These are phyloP conservation scores for Mnemiopsis leidyi DNA, from an alignment of 37 sponge, comb jelly and placozoan genomes.

Conservation along the genomic window DNA sequence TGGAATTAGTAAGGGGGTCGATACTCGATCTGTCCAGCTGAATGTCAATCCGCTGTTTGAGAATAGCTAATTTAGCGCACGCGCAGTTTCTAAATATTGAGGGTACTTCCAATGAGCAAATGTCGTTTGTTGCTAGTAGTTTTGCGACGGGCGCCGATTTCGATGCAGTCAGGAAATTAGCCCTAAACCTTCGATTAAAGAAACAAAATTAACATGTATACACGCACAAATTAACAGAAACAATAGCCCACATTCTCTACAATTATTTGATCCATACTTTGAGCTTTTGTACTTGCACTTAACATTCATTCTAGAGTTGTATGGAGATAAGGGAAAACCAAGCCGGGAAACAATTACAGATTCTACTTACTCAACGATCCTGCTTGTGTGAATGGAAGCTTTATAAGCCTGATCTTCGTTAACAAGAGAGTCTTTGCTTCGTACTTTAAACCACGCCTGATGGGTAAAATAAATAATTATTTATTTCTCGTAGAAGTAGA, in stretches of 20 bases:
- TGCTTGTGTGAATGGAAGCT: not conserved
- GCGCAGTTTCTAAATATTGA: not conserved
- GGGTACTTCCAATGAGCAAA: not conserved
- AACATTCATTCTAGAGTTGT: not conserved
- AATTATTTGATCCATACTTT: no score
- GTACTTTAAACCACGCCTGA: not conserved
- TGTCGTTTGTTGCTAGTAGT: not conserved
- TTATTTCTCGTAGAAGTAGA: no score
- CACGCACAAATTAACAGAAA: not conserved
- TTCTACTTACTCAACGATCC: slow-evolving; percentile 28
- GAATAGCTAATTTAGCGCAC: no score
- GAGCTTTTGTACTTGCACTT: not conserved
- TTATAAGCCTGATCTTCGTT: slow-evolving; percentile 24
- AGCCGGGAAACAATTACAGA: not conserved
- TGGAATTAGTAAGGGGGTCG: no score
- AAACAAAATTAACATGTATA: not conserved
- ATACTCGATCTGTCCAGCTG: no score
- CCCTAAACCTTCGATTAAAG: not conserved
- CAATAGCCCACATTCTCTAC: not conserved
- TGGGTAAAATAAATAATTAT: no score
- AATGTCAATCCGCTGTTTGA: no score
- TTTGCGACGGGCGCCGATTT: not conserved
- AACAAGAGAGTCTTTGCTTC: slow-evolving; percentile 21
- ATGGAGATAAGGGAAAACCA: not conserved
- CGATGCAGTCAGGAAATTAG: not conserved